These are phyloP conservation scores for Dynastes maya DNA, from an alignment of 2,888 invertebrate species.

Conservation along the genomic window DNA sequence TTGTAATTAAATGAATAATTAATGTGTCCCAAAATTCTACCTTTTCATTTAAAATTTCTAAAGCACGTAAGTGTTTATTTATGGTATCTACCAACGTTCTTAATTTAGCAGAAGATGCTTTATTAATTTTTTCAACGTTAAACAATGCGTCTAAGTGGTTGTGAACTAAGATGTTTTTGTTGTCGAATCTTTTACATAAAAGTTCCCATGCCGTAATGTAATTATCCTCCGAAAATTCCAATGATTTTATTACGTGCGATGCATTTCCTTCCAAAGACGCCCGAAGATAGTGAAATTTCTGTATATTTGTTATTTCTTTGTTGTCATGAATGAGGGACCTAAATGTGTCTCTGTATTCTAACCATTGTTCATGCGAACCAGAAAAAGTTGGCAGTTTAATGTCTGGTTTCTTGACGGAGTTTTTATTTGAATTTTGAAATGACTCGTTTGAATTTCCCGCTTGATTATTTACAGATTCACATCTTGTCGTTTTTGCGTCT, in stretches of 20 bases:
- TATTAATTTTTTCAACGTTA: not conserved
- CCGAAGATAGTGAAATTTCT: not conserved
- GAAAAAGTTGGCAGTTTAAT: no score
- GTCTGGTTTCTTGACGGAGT: no score
- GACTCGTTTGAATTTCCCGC: no score
- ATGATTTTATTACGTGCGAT: not conserved
- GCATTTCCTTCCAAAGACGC: not conserved
- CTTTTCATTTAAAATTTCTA: constrained; percentile 53
- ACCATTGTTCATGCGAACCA: no score
- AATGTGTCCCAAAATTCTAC: constrained; percentile 57
- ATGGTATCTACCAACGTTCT: constrained; percentile 39
- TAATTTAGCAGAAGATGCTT: not conserved
- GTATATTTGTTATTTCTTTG: not conserved
- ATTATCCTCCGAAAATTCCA: not conserved
- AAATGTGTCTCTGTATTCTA: not conserved
- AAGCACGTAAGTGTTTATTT: constrained; percentile 32
- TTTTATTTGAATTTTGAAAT: no score
- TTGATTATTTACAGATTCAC: no score
- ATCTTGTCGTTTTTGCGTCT: no score
- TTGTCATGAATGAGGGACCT: not conserved
- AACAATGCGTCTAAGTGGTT: not conserved
- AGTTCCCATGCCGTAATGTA: not conserved
- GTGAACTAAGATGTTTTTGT: not conserved
- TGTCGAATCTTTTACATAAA: not conserved
- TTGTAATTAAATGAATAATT: constrained; percentile 55